These are phyloP conservation scores for Planiliza haematocheilus DNA, from an alignment of 2,113 vertebrate species.

Conservation along the genomic window DNA sequence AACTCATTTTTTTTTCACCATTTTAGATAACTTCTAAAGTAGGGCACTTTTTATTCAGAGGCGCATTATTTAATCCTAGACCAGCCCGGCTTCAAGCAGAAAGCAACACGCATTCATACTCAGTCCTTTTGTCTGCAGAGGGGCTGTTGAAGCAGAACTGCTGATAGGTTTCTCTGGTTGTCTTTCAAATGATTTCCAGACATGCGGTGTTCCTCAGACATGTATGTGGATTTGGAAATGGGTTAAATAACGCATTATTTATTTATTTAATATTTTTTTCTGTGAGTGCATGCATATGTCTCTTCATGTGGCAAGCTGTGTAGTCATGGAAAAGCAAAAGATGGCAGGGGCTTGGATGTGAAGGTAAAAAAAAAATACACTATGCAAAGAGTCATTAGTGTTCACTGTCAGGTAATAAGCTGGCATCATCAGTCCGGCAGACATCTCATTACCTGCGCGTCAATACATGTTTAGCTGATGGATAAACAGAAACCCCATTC, in stretches of 20 bases:
- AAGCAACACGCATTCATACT: conserved; percentile 39
- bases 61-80: background rate
- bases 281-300: background rate
- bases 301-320: background rate
- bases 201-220: background rate
- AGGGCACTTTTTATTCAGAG: conserved; percentile 6
- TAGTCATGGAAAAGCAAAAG: conserved; percentile 11
- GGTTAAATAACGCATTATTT: background rate
- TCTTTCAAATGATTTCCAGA: conserved; percentile 20
- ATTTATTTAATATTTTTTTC: too few species aligned
- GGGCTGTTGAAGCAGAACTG: conserved; percentile 11
- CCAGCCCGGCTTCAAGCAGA: conserved; percentile 8
- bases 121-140: conserved; percentile 57
- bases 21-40: conserved; percentile 57
- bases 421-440: conserved; percentile 72
- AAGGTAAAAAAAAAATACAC: background rate
- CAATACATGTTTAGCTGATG: conserved; percentile 75
- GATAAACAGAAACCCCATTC: conserved; percentile 63
- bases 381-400: conserved; percentile 54
- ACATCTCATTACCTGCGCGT: conserved; percentile 79
- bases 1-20: conserved; percentile 16
- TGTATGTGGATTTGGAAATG: background rate
- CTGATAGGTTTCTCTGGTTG: conserved; percentile 26
- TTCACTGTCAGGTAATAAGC: conserved; percentile 58
- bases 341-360: background rate